Percentiles rank a stretch among this genome's conserved stretches.
Conservation (phyloP, 2,888 invertebrate species). For the Leptopilina syphax region DNA sequence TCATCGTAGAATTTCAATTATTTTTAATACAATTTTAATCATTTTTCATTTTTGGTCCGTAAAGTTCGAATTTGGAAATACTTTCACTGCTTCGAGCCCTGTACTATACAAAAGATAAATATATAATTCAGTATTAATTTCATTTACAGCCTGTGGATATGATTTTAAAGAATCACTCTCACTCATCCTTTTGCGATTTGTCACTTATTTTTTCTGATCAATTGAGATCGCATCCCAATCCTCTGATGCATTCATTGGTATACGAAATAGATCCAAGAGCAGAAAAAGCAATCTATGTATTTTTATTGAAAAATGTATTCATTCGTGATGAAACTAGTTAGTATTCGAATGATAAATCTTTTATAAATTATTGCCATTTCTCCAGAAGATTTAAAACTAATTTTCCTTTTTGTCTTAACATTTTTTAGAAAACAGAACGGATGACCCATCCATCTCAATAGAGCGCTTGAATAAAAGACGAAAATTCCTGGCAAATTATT, state of each 20-base stretch:
- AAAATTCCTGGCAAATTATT: conserved; percentile 97
- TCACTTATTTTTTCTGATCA: conserved; percentile 95
- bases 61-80: no score
- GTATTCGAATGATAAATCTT: conserved; percentile 49
- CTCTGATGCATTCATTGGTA: conserved; percentile 81
- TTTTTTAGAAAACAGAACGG: conserved; percentile 81
- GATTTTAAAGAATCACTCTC: conserved; percentile 81
- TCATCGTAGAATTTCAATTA: no score
- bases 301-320: conserved; percentile 96
- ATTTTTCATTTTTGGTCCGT: no score
- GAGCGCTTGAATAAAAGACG: conserved; percentile 97
- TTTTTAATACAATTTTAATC: no score
- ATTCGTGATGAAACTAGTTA: conserved; percentile 92
- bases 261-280: conserved; percentile 89
- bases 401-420: not conserved
- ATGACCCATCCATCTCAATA: conserved; percentile 96
- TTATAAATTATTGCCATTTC: not conserved
- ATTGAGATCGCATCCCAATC: conserved; percentile 79
- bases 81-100: no score
- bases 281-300: conserved; percentile 90
- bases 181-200: conserved; percentile 96
- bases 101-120: no score
- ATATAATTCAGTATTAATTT: not conserved
- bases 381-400: not conserved
- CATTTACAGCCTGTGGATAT: conserved; percentile 56